Evolutionary conservation across 2,113 vertebrate species (phyloP), one percentile per base, ranked within the genome.

Genomic region (Chascanopsetta lugubris): DNA sequence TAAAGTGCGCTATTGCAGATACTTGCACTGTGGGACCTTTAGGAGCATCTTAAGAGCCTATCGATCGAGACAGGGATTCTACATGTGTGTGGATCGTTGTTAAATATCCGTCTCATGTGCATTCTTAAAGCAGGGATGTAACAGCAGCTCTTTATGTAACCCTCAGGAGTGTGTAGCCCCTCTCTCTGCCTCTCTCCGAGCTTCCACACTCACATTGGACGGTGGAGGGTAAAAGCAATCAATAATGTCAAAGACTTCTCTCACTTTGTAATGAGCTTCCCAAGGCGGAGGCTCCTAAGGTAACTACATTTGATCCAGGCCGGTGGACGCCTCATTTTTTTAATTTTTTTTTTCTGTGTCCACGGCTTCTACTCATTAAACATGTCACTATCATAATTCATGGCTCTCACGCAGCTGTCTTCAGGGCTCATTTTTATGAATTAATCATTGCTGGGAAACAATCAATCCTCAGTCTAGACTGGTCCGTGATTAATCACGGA

Each of bases 241-340:
- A 76, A 82, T 85, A 69, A 55, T 56, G 68, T 61, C 62, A 72
- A 72, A 81, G 58, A 69, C 45, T 76, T 69, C 13, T 55, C 56
- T n/a, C 61, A 29, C 45, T 69, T 71, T 55, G 30, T 82, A 83
- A 83, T 78, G 60, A 82, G 70, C 71, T 66, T 77, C 58, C 62
- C 38, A 51, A 63, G 45, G 58, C 59, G 42, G 22, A 61, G 34
- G 49, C 50, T 76, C 69, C 67, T 36, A 36, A 42, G 69, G 80
- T 72, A 63, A 57, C 65, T 55, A 71, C 46, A 76, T 81, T 81
- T 69, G 72, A 82, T 84, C 61, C 46, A 29, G 27, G 34, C 58
- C 38, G 8, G 43, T 2, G 17, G 58, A 56, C 47, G 51, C 63
- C 58, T 80, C 60, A 58, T 82, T 53, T 64, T 42, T 13, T 36